These are phyloP conservation scores for Cottoperca gobio DNA, from an alignment of 2,797 vertebrate species.

Conservation along the genomic window DNA sequence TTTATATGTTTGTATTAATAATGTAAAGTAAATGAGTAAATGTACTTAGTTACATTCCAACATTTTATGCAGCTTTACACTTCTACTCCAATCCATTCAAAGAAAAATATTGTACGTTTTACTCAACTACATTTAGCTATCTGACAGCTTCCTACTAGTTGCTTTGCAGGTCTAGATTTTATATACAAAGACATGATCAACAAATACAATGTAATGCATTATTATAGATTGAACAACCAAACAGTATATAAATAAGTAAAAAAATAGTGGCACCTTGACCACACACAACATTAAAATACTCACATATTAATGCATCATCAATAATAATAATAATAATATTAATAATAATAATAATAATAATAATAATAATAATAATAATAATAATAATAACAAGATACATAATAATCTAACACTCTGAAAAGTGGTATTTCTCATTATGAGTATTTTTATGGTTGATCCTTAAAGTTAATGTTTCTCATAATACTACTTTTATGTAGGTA, in stretches of 20 bases:
- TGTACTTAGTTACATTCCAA: background rate
- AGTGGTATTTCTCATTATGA: background rate
- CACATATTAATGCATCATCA: background rate
- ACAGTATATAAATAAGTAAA: background rate
- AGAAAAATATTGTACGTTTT: background rate
- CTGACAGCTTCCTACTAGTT: background rate
- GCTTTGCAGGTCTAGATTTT: background rate
- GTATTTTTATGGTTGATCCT: background rate
- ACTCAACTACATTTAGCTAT: background rate
- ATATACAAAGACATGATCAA: background rate
- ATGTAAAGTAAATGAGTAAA: background rate
- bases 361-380: background rate
- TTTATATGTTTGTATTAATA: background rate
- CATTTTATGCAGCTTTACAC: background rate
- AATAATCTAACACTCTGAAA: background rate
- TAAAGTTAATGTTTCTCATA: background rate
- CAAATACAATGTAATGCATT: background rate
- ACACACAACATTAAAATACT: background rate
- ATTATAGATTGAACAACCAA: background rate
- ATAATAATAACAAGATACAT: background rate
- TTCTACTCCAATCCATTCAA: background rate
- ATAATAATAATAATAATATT: background rate
- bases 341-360: background rate
- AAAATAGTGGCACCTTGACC: background rate
- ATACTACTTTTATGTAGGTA: background rate